Evolutionary conservation across 2,113 vertebrate genomes (phyloP), one percentile per base, ranked within the genome.

Genomic region (Prolemur simus): DNA sequence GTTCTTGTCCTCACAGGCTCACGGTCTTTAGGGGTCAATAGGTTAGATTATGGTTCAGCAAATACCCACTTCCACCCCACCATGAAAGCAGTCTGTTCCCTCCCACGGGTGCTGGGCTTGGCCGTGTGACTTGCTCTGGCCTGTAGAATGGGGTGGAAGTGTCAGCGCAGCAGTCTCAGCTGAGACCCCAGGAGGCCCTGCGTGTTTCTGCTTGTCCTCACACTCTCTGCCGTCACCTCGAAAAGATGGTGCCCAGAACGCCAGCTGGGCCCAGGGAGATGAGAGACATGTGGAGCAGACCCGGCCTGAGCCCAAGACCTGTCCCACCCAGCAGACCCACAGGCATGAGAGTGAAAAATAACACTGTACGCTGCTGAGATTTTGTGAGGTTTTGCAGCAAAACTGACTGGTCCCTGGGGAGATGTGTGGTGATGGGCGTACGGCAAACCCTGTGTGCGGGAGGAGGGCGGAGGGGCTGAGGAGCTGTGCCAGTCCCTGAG

Each of bases 201-300:
- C 9, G 21, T 25, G 5, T 76, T 58, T 86, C n/a, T 92, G 73
- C 9, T 69, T 87, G 8, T 80, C 29, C 8, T 32, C 13, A 42
- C 0, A 13, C 7, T 66, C 6, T 13, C 20, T 74, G 15, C 25
- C 4, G 2, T 86, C 29, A 45, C 20, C 0, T 0, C 6, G 49
- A 78, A 25, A 52, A 11, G 3, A 6, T 25, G 29, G 1, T 52
- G 15, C 2, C 64, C 29, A 8, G 42, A 27, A 83, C 25, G 13
- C 9, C 6, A 21, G 8, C 25, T 78, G 37, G n/a, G 5, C 11
- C 15, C n/a, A 18, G 11, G 89, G 60, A 0, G 64, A 25, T 10
- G 54, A 73, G 21, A 47, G 32, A 66, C 6, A 7, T 0, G 2
- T 9, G 2, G 27, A 60, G 13, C 0, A 17, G 11, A 49, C 3